These are phyloP conservation scores for Sigmodon hispidus DNA, from an alignment of 2,113 vertebrate species.

Conservation along the genomic window DNA sequence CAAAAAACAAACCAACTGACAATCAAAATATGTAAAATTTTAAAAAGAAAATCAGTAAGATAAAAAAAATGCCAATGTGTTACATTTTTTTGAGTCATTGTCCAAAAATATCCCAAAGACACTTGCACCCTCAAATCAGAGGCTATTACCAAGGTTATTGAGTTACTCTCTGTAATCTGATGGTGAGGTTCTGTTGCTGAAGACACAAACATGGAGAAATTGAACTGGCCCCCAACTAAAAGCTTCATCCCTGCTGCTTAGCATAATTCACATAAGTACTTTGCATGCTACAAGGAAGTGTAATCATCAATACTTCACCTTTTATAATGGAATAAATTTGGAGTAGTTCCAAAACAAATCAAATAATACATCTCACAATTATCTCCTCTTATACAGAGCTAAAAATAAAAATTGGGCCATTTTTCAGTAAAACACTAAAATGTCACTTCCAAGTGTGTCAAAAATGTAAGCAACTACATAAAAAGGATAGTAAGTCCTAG, in stretches of 20 bases:
- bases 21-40: neutral
- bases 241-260: neutral
- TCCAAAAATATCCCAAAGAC: neutral
- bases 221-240: neutral
- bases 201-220: neutral
- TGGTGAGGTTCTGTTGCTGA: neutral
- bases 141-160: neutral
- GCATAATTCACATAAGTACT: neutral
- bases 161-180: neutral
- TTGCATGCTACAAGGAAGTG: neutral
- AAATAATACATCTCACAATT: neutral
- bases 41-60: neutral
- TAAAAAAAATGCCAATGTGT: neutral
- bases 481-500: neutral
- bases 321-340: neutral
- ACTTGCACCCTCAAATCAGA: neutral
- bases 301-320: neutral
- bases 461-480: neutral
- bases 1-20: neutral
- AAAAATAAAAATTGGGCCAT: neutral
- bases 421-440: neutral
- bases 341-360: neutral
- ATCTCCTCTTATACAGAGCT: neutral
- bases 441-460: neutral
- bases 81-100: neutral